phyloP scores from a whole-genome alignment of 2,888 invertebrate genomes.

The Clivina fossor region DNA sequence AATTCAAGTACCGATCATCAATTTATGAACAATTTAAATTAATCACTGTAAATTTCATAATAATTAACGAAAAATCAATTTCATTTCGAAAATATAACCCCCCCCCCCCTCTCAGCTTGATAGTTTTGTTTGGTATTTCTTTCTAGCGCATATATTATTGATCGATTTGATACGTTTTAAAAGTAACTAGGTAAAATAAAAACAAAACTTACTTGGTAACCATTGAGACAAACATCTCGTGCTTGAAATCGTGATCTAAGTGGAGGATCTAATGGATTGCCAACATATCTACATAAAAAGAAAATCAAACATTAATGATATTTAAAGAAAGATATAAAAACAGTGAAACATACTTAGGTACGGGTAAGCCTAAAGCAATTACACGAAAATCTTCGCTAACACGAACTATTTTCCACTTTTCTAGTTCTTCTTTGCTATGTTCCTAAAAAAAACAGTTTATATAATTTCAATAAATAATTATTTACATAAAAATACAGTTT shows the following conservation, averaged over 20 bases:
- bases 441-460: slow-evolving; percentile 58
- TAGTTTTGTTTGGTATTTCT: too few species aligned
- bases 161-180: too few species aligned
- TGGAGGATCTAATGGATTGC: slow-evolving; percentile 95
- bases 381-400: slow-evolving; percentile 93
- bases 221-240: slow-evolving; percentile 70
- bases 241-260: slow-evolving; percentile 94
- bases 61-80: too few species aligned
- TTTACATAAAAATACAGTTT: too few species aligned
- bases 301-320: slow-evolving; percentile 41
- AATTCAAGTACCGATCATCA: too few species aligned
- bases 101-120: too few species aligned
- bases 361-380: slow-evolving; percentile 88
- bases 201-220: slow-evolving; percentile 64
- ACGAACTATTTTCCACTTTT: slow-evolving; percentile 84
- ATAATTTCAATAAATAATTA: neutral
- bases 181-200: neutral
- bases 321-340: slow-evolving; percentile 9
- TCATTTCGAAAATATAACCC: too few species aligned
- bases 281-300: slow-evolving; percentile 64
- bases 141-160: too few species aligned
- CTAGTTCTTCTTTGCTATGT: slow-evolving; percentile 75
- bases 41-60: too few species aligned
- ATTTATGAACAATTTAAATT: too few species aligned
- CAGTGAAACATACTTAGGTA: slow-evolving; percentile 63